phyloP scores from a whole-genome alignment of 2,888 invertebrate genomes.

The Anodontia alba region DNA sequence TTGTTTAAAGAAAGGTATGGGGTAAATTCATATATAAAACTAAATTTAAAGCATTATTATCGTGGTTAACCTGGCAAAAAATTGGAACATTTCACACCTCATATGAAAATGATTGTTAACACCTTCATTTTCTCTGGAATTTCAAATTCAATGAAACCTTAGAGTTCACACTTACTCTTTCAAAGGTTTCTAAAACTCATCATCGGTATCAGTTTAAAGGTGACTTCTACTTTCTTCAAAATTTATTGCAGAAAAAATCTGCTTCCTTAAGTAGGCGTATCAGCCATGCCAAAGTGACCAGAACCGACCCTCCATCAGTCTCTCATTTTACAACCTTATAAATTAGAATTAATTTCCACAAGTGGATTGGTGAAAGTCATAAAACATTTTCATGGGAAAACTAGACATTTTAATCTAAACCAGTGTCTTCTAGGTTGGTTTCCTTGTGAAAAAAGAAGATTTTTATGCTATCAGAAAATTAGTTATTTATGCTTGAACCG shows the following conservation, averaged over 20 bases:
- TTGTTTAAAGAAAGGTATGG: too few relatives aligned
- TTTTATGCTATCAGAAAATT: too few relatives aligned
- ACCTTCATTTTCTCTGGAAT: not conserved
- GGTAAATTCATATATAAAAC: too few relatives aligned
- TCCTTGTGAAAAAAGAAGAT: too few relatives aligned
- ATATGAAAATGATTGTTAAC: constrained; percentile 11
- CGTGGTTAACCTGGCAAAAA: not conserved
- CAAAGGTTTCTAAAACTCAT: not conserved
- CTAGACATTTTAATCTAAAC: constrained; percentile 4
- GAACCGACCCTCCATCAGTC: not conserved
- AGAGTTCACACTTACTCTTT: constrained; percentile 11
- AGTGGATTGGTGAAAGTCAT: constrained; percentile 32
- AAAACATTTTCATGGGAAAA: constrained; percentile 40
- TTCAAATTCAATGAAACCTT: not conserved
- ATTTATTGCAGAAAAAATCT: constrained; percentile 1
- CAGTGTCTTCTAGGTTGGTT: not conserved
- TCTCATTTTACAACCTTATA: not conserved
- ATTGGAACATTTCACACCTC: constrained; percentile 22
- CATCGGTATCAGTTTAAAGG: constrained; percentile 4
- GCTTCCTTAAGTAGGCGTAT: not conserved
- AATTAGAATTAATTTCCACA: constrained; percentile 11
- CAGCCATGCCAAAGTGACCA: not conserved
- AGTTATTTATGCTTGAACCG: too few relatives aligned
- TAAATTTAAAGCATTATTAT: not conserved
- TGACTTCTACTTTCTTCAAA: not conserved